Conservation (phyloP, 2,888 invertebrate species). For the Tiliacea citrago region DNA sequence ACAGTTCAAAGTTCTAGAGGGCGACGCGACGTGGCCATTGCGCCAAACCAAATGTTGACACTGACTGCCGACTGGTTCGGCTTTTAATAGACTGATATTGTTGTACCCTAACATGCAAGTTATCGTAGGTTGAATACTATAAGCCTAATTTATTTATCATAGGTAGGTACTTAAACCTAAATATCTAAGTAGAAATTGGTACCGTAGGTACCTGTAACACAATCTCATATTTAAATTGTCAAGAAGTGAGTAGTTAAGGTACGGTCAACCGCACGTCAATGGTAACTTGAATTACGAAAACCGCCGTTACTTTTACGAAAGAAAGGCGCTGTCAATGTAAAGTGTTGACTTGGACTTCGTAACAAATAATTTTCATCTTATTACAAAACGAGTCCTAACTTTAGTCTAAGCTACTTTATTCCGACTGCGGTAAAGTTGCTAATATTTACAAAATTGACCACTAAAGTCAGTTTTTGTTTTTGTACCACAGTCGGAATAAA, state of each 20-base stretch:
- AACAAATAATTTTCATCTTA: background rate
- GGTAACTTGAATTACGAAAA: background rate
- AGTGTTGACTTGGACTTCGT: background rate
- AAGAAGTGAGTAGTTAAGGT: background rate
- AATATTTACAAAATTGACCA: background rate
- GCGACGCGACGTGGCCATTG: slow-evolving; percentile 32
- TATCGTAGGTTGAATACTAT: background rate
- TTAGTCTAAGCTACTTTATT: background rate
- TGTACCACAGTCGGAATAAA: background rate
- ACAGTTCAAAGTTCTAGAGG: slow-evolving; percentile 20
- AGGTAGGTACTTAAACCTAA: background rate
- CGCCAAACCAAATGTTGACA: slow-evolving; percentile 20
- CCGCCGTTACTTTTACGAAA: background rate
- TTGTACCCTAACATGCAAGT: background rate
- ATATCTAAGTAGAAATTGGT: background rate
- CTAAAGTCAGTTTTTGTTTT: background rate
- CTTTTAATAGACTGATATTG: slow-evolving; percentile 2
- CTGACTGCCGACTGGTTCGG: slow-evolving; percentile 1
- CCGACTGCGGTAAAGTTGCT: background rate
- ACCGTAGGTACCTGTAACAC: background rate
- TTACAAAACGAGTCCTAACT: background rate
- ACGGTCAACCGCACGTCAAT: background rate
- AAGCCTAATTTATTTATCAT: no score
- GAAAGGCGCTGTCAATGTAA: background rate
- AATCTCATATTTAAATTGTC: no score